Conservation (phyloP, 2,113 vertebrate species). For the Dipodomys ordii region DNA sequence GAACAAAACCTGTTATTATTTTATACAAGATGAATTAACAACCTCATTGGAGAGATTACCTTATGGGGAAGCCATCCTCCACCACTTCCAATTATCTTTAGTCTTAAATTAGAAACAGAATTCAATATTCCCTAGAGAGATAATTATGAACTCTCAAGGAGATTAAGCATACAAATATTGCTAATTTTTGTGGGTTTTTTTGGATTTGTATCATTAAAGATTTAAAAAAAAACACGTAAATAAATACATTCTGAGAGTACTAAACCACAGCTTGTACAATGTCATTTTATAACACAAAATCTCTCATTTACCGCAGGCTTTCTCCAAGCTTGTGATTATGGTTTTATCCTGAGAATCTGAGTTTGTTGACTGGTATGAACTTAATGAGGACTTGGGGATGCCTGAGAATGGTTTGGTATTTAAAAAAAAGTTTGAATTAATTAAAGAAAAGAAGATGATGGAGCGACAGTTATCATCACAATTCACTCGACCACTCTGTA, state of each 20-base stretch:
- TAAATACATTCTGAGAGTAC: neutral
- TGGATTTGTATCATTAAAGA: neutral
- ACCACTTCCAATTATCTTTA: constrained; percentile 56
- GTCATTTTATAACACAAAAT: neutral
- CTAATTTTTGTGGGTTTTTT: neutral
- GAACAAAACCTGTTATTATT: neutral
- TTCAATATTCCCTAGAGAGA: neutral
- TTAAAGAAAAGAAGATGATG: neutral
- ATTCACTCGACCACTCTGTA: neutral
- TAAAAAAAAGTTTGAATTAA: neutral
- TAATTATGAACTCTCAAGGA: constrained; percentile 47
- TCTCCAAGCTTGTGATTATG: neutral
- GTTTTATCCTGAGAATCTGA: neutral
- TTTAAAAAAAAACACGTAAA: constrained; percentile 24
- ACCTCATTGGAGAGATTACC: constrained; percentile 4
- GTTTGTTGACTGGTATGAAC: neutral
- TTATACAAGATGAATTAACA: constrained; percentile 17
- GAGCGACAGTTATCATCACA: neutral
- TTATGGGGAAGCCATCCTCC: constrained; percentile 15
- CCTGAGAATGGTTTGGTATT: neutral
- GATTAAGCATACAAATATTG: constrained; percentile 30
- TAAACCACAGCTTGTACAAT: neutral
- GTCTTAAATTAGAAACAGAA: constrained; percentile 55
- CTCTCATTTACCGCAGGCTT: neutral
- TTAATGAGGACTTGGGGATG: neutral